Evolutionary conservation across 2,888 invertebrate genomes (phyloP), one percentile per base, ranked within the genome.

Genomic region (Tinea trinotella): DNA sequence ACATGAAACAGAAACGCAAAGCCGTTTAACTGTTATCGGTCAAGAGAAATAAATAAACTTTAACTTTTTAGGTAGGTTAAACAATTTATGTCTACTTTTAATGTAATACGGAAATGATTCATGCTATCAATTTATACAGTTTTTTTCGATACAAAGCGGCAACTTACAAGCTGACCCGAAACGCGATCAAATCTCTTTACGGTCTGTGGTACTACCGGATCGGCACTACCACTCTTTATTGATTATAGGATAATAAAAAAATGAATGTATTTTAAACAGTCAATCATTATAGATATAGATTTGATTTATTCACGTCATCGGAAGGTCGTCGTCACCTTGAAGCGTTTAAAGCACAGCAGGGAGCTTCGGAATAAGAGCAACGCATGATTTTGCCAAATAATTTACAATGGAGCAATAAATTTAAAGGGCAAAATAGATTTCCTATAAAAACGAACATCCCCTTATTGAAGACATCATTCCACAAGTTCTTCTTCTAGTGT

Each of bases 311-410:
- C 40, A 15, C 6, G 40, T 40, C 13, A 40, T 40, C 40, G 40
- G 40, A 40, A 40, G 40, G 40, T 40, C 40, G 40, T 40, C 40
- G 13, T 40, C 40, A 40, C 40, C 40, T 40, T 40, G 40, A 40
- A 40, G 40, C 40, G 40, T 40, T 40, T n/a, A 40, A 40, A 40
- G 40, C 40, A 4, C 30, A 40, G 13, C 40, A n/a, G 40, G 40
- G 40, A 13, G 12, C 13, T 7, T n/a, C 40, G 13, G 40, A 40
- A 40, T 13, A 40, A 40, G 40, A 40, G 40, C 40, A 40, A 40
- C 7, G 40, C 40, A 15, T 40, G 40, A 40, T 40, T 13, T 13
- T 13, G n/a, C 12, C 40, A 40, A 40, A 40, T 40, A 40, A 40
- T 40, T 13, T 12, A 40, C 30, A 40, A 40, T 40, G 40, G 13